These are phyloP conservation scores for Melieria crassipennis DNA, from an alignment of 2,888 invertebrate species.

Conservation along the genomic window DNA sequence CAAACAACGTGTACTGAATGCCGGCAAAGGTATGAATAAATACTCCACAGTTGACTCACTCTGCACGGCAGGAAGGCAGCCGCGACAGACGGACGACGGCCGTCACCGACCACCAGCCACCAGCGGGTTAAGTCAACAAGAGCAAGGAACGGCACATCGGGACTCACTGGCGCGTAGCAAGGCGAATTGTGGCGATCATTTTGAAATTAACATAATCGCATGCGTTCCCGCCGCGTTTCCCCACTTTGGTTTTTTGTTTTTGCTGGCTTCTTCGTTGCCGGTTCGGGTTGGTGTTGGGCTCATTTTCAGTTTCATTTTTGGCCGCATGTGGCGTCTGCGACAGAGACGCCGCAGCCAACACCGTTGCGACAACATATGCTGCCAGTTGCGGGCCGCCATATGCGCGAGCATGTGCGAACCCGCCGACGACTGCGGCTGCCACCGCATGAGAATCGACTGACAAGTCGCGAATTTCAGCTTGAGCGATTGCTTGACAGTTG, in stretches of 20 bases:
- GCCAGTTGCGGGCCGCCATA: neutral
- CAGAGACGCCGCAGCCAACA: neutral
- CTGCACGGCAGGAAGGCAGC: neutral
- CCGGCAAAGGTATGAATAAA: too few relatives aligned
- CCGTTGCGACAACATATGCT: neutral
- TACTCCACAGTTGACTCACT: neutral
- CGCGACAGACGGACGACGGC: neutral
- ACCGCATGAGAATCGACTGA: conserved; percentile 33
- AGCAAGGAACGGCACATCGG: neutral
- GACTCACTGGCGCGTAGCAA: conserved; percentile 35
- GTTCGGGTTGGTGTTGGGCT: too few relatives aligned
- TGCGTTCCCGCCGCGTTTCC: conserved; percentile 22
- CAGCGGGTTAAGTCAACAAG: too few relatives aligned
- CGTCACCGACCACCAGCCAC: too few relatives aligned
- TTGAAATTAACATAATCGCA: conserved; percentile 38
- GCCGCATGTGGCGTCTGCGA: neutral
- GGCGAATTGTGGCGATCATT: conserved; percentile 36
- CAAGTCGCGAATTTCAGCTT: conserved; percentile 37
- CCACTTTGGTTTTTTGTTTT: conserved; percentile 3
- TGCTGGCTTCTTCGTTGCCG: neutral
- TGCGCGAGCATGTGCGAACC: neutral
- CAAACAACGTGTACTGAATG: neutral
- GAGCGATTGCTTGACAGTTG: conserved; percentile 39
- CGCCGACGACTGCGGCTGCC: neutral
- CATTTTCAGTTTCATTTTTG: too few relatives aligned